phyloP scores from a whole-genome alignment of 2,113 vertebrate genomes.

The Xenus cinereus region DNA sequence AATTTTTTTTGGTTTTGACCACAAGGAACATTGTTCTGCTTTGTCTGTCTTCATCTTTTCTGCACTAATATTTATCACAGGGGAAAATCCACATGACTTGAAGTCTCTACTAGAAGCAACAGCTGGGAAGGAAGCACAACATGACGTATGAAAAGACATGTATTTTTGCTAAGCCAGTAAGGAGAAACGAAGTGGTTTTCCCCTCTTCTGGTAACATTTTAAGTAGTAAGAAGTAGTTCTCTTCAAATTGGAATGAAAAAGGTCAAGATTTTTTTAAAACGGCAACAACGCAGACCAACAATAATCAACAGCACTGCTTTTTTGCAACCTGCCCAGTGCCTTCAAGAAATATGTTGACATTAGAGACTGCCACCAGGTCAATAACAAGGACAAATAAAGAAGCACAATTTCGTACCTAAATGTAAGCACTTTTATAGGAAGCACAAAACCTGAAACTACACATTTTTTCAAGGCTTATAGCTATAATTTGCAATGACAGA shows the following conservation, averaged over 20 bases:
- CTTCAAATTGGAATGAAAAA: neutral
- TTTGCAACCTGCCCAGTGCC: neutral
- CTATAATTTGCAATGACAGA: conserved; percentile 25
- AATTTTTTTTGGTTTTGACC: neutral
- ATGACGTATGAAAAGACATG: neutral
- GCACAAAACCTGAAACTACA: neutral
- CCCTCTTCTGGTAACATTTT: neutral
- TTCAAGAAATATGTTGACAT: neutral
- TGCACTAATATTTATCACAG: neutral
- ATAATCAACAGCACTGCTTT: neutral
- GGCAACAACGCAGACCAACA: neutral
- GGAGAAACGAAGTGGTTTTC: neutral
- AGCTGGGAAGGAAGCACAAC: neutral
- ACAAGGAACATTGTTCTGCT: conserved; percentile 19
- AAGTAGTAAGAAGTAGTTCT: neutral
- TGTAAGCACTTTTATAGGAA: neutral
- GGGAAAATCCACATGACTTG: neutral
- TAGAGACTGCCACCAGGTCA: neutral
- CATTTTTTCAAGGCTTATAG: neutral
- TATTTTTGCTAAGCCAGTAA: neutral
- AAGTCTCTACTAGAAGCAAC: neutral
- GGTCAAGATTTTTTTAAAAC: neutral
- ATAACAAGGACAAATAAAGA: conserved; percentile 5
- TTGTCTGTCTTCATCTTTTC: neutral
- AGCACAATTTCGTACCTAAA: neutral